Conservation (phyloP, 1,140 invertebrate genomes). For the Gonatopus flavifemur region DNA sequence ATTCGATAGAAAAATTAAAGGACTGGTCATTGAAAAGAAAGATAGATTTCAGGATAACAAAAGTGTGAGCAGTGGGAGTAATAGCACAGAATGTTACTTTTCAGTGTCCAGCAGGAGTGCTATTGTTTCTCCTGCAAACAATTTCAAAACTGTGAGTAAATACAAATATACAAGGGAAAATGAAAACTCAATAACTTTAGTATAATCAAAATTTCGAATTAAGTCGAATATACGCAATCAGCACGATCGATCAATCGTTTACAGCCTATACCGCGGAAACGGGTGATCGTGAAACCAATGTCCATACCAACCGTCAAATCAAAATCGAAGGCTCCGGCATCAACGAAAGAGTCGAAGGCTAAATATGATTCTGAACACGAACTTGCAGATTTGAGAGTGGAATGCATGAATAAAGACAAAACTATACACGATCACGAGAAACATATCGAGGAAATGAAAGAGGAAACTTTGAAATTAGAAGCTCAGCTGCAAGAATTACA, state of each 20-base stretch:
- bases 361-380: slow-evolving; percentile 41
- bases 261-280: slow-evolving; percentile 41
- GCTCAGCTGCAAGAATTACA: slow-evolving; percentile 20
- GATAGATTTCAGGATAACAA: slow-evolving; percentile 48
- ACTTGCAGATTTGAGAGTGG: slow-evolving; percentile 49
- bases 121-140: slow-evolving; percentile 13
- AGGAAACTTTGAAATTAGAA: slow-evolving; percentile 28
- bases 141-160: slow-evolving; percentile 33
- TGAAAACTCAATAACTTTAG: too few species aligned
- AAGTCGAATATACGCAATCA: too few species aligned
- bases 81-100: slow-evolving; percentile 35
- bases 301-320: slow-evolving; percentile 17
- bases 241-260: too few species aligned
- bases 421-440: slow-evolving; percentile 50
- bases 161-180: too few species aligned
- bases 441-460: slow-evolving; percentile 45
- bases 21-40: slow-evolving; percentile 42
- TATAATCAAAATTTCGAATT: background rate
- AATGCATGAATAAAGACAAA: slow-evolving; percentile 49
- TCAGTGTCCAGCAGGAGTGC: slow-evolving; percentile 37
- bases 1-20: slow-evolving; percentile 47
- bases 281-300: slow-evolving; percentile 23
- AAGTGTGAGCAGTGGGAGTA: slow-evolving; percentile 39
- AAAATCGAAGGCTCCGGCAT: slow-evolving; percentile 28
- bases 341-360: slow-evolving; percentile 15